Evolutionary conservation across 1,140 invertebrate genomes (phyloP), one percentile per base, ranked within the genome.

Genomic region (Drosophila ambigua): DNA sequence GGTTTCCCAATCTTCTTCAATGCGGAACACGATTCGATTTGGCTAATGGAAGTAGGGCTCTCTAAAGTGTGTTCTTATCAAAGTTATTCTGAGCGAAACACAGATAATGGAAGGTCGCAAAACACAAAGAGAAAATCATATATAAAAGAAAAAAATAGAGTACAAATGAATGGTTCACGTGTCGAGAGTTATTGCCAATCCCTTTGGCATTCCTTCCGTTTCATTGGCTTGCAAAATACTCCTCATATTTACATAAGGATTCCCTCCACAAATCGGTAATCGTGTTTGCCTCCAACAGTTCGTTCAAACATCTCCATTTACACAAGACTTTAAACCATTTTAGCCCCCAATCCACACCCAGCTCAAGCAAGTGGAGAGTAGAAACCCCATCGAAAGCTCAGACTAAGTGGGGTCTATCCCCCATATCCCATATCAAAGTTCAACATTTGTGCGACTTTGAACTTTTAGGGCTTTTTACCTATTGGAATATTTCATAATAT

Each of bases 231-330:
- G 35, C 31, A 73, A 59, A 59, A 13, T 49, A 57, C 48, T 43
- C 41, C 20, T 41, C 48, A 60, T 61, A 73, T 72, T 77, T 71
- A 66, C 67, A 61, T 54, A 51, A 43, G 31, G 16, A 64, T 75
- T 53, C 26, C 46, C 53, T 8, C 11, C 11, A 39, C 35, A 39
- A 39, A 39, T 23, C 28, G 23, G 63, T 50, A 66, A 66, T 65
- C 63, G 63, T 24, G 65, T 66, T 39, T 35, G 1, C 20, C 23
- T 24, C 23, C 35, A 20, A 20, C 20, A 20, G 20, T 20, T 20
- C 20, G 20, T 2, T 20, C 64, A 57, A 69, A 43, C 35, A 58
- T 49, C 50, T 62, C 58, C 58, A 51, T 73, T 72, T 73, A 59
- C 16, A 26, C 52, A 41, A 68, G 35, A 65, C 61, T 28, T 62